phyloP scores from a whole-genome alignment of 2,888 invertebrate genomes.

The Tenthredo amoena region DNA sequence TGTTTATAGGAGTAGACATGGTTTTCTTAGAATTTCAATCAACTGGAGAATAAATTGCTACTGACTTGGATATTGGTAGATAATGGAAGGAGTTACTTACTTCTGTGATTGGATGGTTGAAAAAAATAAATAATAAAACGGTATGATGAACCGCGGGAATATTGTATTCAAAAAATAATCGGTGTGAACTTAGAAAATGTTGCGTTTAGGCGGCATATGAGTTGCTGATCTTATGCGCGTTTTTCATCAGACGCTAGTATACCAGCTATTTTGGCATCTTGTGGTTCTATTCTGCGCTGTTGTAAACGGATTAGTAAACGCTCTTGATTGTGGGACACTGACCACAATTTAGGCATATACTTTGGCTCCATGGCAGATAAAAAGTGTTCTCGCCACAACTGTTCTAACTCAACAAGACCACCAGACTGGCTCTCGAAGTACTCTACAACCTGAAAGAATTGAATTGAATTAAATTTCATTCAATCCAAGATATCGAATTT shows the following conservation, averaged over 20 bases:
- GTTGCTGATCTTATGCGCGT: not conserved
- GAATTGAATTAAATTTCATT: not conserved
- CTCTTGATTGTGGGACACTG: slow-evolving; percentile 85
- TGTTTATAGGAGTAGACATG: not conserved
- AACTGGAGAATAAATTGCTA: not conserved
- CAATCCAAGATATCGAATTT: not conserved
- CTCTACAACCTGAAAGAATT: slow-evolving; percentile 80
- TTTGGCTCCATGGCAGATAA: slow-evolving; percentile 85
- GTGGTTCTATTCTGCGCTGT: slow-evolving; percentile 73
- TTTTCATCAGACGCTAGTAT: slow-evolving; percentile 55
- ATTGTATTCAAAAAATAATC: slow-evolving; percentile 46
- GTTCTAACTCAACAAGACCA: slow-evolving; percentile 85
- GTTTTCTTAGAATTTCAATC: not conserved
- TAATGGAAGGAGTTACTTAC: not conserved
- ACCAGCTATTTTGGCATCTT: slow-evolving; percentile 73
- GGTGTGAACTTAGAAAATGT: slow-evolving; percentile 13
- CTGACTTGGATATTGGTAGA: not conserved
- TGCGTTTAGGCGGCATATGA: not conserved
- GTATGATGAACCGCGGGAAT: slow-evolving; percentile 25
- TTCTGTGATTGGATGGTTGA: not conserved
- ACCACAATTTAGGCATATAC: slow-evolving; percentile 88
- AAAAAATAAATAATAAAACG: not conserved
- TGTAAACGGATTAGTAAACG: slow-evolving; percentile 77
- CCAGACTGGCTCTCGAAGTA: slow-evolving; percentile 79
- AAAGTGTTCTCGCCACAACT: slow-evolving; percentile 89